Percentiles rank a stretch among this genome's conserved stretches.
Conservation (phyloP, 37 sponge, comb jelly and placozoan genomes). For the Beroe ovata region DNA sequence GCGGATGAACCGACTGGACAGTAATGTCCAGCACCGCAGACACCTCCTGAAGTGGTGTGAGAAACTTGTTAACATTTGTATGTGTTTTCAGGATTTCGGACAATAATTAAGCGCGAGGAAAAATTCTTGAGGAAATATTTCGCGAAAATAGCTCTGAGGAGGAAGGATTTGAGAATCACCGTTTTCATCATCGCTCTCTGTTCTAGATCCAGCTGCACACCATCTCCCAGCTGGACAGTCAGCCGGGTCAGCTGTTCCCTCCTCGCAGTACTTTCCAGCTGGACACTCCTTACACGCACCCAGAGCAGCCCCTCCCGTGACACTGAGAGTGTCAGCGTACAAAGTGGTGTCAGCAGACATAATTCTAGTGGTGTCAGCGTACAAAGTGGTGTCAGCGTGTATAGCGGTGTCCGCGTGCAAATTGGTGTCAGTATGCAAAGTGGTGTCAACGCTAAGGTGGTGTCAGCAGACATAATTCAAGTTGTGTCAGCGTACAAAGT, state of each 20-base stretch:
- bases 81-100: too few species aligned
- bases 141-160: too few species aligned
- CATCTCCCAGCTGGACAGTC: conserved; percentile 62
- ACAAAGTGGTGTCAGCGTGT: not conserved
- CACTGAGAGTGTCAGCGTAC: too few species aligned
- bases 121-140: too few species aligned
- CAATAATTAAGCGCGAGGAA: too few species aligned
- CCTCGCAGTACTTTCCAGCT: conserved; percentile 60
- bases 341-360: not conserved
- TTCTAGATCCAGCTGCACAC: conserved; percentile 20
- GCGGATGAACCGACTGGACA: conserved; percentile 49
- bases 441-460: not conserved
- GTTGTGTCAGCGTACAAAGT: too few species aligned
- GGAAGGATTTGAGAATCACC: too few species aligned
- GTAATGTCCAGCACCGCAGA: conserved; percentile 67
- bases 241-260: conserved; percentile 19
- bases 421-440: not conserved
- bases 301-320: not conserved
- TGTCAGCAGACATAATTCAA: too few species aligned
- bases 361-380: not conserved
- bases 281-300: conserved; percentile 56
- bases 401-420: too few species aligned
- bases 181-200: conserved; percentile 33
- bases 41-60: conserved; percentile 65
- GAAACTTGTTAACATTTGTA: too few species aligned